These are phyloP conservation scores for Myotis daubentonii DNA, from an alignment of 2,797 vertebrate genomes.

Conservation along the genomic window DNA sequence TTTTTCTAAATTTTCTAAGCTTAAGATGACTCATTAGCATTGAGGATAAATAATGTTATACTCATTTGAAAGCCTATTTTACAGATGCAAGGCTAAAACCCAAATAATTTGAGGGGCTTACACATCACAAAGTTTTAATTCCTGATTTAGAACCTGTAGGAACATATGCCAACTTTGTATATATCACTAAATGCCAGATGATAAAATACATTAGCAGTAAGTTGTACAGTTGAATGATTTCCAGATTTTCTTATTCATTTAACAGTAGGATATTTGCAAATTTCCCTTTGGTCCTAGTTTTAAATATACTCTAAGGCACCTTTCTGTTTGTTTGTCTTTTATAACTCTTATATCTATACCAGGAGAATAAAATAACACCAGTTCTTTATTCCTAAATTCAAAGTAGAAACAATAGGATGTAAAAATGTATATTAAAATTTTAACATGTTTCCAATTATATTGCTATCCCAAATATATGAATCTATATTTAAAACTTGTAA, in stretches of 20 bases:
- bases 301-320: conserved; percentile 46
- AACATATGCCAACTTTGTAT: conserved; percentile 69
- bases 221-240: conserved; percentile 55
- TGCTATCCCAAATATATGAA: not conserved
- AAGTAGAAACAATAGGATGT: conserved; percentile 15
- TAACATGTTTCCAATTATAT: not conserved
- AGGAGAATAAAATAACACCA: conserved; percentile 22
- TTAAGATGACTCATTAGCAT: conserved; percentile 34
- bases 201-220: conserved; percentile 72
- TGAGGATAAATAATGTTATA: conserved; percentile 50
- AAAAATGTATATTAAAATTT: not conserved
- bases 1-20: conserved; percentile 50
- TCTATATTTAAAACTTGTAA: conserved; percentile 23
- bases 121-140: conserved; percentile 65
- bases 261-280: conserved; percentile 72
- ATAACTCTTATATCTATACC: conserved; percentile 13
- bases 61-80: conserved; percentile 70
- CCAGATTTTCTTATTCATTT: conserved; percentile 64
- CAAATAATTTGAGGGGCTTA: conserved; percentile 57
- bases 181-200: conserved; percentile 66
- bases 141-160: conserved; percentile 64
- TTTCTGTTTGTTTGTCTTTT: conserved; percentile 21
- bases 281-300: conserved; percentile 57
- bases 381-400: conserved; percentile 49
- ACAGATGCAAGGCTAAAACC: conserved; percentile 59